Evolutionary conservation across 2,888 invertebrate species (phyloP).

Genomic region (Scaptodrosophila latifasciaeformis): DNA sequence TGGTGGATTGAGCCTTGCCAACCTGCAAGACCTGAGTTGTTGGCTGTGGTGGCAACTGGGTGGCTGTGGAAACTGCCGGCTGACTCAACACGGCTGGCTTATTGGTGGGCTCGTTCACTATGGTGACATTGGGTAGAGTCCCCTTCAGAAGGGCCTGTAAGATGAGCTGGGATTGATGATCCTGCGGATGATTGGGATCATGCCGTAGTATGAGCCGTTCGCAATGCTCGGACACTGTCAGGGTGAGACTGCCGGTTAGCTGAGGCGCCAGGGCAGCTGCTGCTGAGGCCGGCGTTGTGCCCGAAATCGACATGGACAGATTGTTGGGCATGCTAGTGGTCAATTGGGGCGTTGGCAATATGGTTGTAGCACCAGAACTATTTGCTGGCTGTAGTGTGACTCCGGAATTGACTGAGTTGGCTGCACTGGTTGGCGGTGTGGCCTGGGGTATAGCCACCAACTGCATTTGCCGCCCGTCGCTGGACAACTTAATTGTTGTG

Average conservation of each 20-base stretch:
- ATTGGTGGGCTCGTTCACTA: constrained; percentile 72
- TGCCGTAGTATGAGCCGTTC: constrained; percentile 81
- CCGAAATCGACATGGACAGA: constrained; percentile 68
- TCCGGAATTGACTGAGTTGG: not conserved
- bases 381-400: constrained; percentile 5
- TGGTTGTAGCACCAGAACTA: constrained; percentile 46
- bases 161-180: constrained; percentile 75
- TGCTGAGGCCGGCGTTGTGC: constrained; percentile 70
- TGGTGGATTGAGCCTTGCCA: constrained; percentile 19
- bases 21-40: constrained; percentile 4
- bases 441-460: constrained; percentile 60
- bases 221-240: constrained; percentile 82
- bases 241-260: constrained; percentile 79
- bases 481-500: constrained; percentile 53
- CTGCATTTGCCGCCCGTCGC: constrained; percentile 66
- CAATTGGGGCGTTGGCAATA: constrained; percentile 54
- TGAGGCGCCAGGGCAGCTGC: constrained; percentile 76
- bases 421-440: constrained; percentile 11
- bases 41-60: not conserved
- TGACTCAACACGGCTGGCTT: constrained; percentile 32
- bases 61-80: constrained; percentile 13
- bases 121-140: constrained; percentile 74
- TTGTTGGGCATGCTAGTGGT: constrained; percentile 63
- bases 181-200: constrained; percentile 78
- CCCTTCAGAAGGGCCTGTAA: constrained; percentile 74